These are phyloP conservation scores for Himalopsyche tibetana DNA, from an alignment of 2,888 invertebrate genomes.

Conservation along the genomic window DNA sequence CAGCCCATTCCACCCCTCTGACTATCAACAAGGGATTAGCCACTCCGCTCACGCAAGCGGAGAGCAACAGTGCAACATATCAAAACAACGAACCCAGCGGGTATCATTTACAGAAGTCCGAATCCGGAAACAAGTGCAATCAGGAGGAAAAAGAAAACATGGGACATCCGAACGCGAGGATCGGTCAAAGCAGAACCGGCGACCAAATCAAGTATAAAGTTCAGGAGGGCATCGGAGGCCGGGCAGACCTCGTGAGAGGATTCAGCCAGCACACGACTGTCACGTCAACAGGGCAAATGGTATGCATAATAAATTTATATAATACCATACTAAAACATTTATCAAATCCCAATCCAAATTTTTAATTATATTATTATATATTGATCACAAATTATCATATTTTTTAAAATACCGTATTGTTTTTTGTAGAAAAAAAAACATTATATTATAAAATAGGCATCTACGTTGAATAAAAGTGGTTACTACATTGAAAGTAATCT, in stretches of 20 bases:
- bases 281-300: constrained; percentile 63
- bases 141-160: constrained; percentile 71
- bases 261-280: constrained; percentile 62
- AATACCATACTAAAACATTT: not conserved
- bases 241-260: constrained; percentile 62
- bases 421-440: too few species aligned
- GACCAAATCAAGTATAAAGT: constrained; percentile 66
- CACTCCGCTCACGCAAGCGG: constrained; percentile 78
- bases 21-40: constrained; percentile 81
- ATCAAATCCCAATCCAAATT: not conserved
- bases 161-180: constrained; percentile 68
- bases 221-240: constrained; percentile 56
- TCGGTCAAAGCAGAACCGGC: constrained; percentile 71
- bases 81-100: constrained; percentile 70
- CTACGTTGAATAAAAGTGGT: too few species aligned
- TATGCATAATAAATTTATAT: constrained; percentile 44
- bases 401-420: too few species aligned
- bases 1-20: constrained; percentile 76
- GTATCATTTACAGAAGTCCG: constrained; percentile 77
- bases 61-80: constrained; percentile 66
- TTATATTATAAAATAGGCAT: too few species aligned
- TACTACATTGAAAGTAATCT: too few species aligned
- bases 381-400: too few species aligned
- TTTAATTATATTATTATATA: too few species aligned
- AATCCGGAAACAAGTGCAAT: constrained; percentile 75